Conservation (phyloP, 2,797 vertebrate species). For the Gila robusta region DNA sequence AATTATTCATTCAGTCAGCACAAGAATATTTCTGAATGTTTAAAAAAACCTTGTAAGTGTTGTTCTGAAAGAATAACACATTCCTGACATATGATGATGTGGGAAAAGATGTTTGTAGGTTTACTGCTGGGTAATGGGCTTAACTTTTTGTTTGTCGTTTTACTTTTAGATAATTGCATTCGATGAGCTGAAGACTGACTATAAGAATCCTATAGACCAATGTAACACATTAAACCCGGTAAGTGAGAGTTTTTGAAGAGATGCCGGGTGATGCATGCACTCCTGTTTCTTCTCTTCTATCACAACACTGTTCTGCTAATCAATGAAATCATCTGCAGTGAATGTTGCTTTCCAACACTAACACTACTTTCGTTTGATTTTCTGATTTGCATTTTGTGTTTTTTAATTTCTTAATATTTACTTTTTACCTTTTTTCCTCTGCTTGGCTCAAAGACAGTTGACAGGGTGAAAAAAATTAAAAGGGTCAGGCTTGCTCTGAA, state of each 20-base stretch:
- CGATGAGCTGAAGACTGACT: slow-evolving; percentile 99
- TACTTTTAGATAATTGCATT: slow-evolving; percentile 94
- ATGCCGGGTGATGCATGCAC: slow-evolving; percentile 46
- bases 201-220: slow-evolving; percentile 99
- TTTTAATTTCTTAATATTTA: slow-evolving; percentile 74
- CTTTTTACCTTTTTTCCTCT: slow-evolving; percentile 86
- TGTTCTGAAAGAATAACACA: neutral
- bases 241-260: slow-evolving; percentile 72
- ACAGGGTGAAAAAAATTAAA: slow-evolving; percentile 99
- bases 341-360: slow-evolving; percentile 92
- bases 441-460: slow-evolving; percentile 97
- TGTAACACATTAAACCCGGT: slow-evolving; percentile 99
- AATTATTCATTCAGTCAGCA: neutral
- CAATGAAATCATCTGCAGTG: slow-evolving; percentile 87
- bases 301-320: slow-evolving; percentile 80
- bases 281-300: slow-evolving; percentile 54
- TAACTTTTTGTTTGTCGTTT: neutral
- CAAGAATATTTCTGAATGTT: neutral
- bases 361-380: slow-evolving; percentile 81
- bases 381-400: slow-evolving; percentile 91
- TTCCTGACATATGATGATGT: neutral
- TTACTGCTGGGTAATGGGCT: neutral
- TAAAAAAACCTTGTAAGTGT: neutral
- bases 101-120: neutral
- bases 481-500: slow-evolving; percentile 99